Conservation (phyloP, 2,113 vertebrate species). For the Mormoops blainvillei region DNA sequence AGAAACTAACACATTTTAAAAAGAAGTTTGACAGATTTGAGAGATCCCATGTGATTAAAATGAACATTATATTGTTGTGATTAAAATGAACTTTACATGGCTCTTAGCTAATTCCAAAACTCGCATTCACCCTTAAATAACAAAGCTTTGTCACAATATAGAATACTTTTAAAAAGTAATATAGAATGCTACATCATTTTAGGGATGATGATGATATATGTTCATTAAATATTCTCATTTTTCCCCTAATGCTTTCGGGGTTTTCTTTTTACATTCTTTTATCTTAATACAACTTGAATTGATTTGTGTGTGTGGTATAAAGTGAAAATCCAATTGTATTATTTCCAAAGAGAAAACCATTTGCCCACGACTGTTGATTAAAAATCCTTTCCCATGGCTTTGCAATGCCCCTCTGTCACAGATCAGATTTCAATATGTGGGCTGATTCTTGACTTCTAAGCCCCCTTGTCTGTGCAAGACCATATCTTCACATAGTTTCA, state of each 20-base stretch:
- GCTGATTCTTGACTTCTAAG: background rate
- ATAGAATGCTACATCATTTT: background rate
- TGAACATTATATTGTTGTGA: background rate
- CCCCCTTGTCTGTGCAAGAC: too few relatives aligned
- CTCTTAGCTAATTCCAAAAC: background rate
- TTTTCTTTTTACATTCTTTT: slow-evolving; percentile 21
- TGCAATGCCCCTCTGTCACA: too few relatives aligned
- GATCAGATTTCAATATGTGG: too few relatives aligned
- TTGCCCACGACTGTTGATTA: background rate
- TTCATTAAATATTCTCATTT: background rate
- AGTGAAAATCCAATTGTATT: background rate
- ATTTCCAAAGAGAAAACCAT: background rate
- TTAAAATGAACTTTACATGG: background rate
- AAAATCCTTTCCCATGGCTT: too few relatives aligned
- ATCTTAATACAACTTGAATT: background rate
- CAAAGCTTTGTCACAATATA: background rate
- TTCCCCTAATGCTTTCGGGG: background rate
- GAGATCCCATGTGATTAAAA: background rate
- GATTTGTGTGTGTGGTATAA: background rate
- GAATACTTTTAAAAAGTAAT: background rate
- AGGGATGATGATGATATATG: background rate
- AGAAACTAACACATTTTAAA: background rate
- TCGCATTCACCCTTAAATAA: background rate
- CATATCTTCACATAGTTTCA: background rate
- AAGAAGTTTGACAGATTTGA: background rate